Percentiles rank a stretch among this genome's conserved stretches.
These are phyloP conservation scores for Eupristina koningsbergeri DNA, from an alignment of 1,140 invertebrate genomes.

Conservation along the genomic window DNA sequence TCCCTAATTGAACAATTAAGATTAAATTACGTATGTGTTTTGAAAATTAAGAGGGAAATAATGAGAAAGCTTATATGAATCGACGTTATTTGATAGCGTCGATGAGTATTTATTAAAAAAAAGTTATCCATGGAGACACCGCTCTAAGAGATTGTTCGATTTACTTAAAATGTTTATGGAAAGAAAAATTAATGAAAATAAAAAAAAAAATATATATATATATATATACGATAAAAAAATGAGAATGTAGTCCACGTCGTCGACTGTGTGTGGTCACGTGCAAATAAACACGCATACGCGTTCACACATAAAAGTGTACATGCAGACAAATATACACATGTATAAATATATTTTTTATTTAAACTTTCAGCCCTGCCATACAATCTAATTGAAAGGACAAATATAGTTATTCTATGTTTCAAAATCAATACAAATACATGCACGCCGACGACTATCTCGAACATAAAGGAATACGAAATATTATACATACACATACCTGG, in stretches of 20 bases:
- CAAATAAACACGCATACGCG: neutral
- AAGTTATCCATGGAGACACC: conserved; percentile 7
- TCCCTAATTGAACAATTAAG: neutral
- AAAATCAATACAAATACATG: neutral
- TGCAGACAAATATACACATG: neutral
- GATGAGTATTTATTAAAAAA: conserved; percentile 6
- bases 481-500: neutral
- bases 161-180: conserved; percentile 44
- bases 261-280: conserved; percentile 5
- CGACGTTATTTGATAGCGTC: neutral
- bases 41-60: neutral
- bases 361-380: conserved; percentile 49
- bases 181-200: conserved; percentile 21
- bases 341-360: conserved; percentile 5
- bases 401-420: conserved; percentile 25
- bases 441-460: conserved; percentile 31
- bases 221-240: neutral
- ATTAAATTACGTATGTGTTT: conserved; percentile 18
- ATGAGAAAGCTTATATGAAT: neutral
- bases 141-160: conserved; percentile 50
- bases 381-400: conserved; percentile 45
- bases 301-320: neutral
- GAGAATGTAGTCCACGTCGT: conserved; percentile 6
- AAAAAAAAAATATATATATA: neutral
- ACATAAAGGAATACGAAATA: neutral